Base-by-base conservation (phyloP, 2,888 invertebrate species). In the Rugalucina vietnamica region DNA sequence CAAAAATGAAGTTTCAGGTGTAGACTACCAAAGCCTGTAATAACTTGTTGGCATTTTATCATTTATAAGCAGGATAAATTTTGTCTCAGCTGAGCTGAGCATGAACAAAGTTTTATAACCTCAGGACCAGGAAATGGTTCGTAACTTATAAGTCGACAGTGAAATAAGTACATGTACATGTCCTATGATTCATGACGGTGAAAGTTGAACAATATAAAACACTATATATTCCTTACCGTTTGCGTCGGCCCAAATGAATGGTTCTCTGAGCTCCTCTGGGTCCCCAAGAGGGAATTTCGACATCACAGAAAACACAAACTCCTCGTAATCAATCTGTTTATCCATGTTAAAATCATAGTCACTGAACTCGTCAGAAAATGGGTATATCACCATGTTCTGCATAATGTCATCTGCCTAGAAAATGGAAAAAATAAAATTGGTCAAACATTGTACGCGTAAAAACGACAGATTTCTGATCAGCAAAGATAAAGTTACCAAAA, bases 301-400 rank as follows among this genome's bases (percentile, higher is more conserved):
- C 65, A 86, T 76, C 4, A 86, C 77, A 14, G 84, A 60, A 36
- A 74, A 82, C 10, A 54, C 65, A 39, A 86, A 84, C 37, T 86
- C 86, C 21, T 84, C 77, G 34, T 79, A 84, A 0, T 81, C 72
- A 14, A 86, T 74, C 12, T 49, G 71, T 39, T 82, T 84, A 39
- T 84, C 84, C 32, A 29, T 43, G 34, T 83, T 81, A 27, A 71
- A 43, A 71, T 86, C 86, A 69, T 81, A 86, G 71, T 86, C 83
- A 21, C 65, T 74, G 12, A 86, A 81, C 24, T 80, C 79, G 70
- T 86, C 86, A 1, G 86, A 84, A 71, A 86, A 86, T 18, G 86
- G 81, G 14, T 84, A n/a, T 36, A 86, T 24, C 3, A 81, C 27
- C 34, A 76, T 57, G 24, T n/a, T 29, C 24, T 60, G 34, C 37